Evolutionary conservation across 2,113 vertebrate species (phyloP).

Genomic region (Empidonax alnorum): DNA sequence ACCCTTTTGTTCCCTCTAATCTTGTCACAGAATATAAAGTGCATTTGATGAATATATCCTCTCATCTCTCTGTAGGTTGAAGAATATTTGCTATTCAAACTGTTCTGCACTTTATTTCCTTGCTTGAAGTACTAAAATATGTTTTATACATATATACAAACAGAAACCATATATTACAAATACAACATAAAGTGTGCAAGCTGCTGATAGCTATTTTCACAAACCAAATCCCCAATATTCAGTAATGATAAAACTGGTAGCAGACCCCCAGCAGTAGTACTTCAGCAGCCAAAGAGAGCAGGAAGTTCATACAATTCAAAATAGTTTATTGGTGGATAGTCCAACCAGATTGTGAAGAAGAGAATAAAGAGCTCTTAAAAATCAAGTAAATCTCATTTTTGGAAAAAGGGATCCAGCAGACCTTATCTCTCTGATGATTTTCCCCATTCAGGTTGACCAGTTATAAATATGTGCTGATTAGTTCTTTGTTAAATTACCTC

Average conservation of each 20-base stretch:
- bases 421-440: neutral
- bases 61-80: neutral
- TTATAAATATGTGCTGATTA: neutral
- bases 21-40: neutral
- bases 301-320: neutral
- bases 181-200: neutral
- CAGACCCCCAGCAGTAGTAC: neutral
- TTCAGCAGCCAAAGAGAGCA: neutral
- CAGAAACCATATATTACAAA: neutral
- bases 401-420: neutral
- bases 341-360: neutral
- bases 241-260: neutral
- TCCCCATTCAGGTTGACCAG: neutral
- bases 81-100: slow-evolving; percentile 14
- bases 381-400: neutral
- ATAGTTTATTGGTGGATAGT: neutral
- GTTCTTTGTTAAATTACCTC: neutral
- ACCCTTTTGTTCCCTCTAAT: neutral
- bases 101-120: neutral
- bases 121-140: neutral
- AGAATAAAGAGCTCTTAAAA: neutral
- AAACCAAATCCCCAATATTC: neutral
- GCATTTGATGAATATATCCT: neutral
- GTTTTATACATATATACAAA: neutral
- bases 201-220: neutral